Conservation (phyloP, 2,888 invertebrate genomes). For the Smittia aterrima region DNA sequence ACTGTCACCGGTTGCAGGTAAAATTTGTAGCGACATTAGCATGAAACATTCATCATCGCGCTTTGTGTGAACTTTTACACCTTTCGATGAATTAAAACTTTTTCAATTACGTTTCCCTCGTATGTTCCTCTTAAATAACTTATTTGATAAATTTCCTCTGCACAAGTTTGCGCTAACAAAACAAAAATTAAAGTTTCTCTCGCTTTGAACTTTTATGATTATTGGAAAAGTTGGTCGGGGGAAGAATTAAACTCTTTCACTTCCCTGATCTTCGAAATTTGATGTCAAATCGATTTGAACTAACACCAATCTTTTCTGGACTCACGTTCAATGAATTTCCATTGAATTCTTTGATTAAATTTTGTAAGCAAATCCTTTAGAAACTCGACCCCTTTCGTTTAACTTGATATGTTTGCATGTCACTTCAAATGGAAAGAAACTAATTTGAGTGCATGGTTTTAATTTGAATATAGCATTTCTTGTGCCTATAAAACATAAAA, state of each 20-base stretch:
- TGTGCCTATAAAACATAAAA: conserved; percentile 28
- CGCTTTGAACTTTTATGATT: no score
- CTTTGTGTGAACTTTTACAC: conserved; percentile 10
- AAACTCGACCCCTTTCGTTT: no score
- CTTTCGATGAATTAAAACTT: conserved; percentile 13
- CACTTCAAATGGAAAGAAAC: neutral
- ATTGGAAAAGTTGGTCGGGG: no score
- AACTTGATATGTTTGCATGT: neutral
- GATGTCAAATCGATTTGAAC: no score
- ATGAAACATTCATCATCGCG: neutral
- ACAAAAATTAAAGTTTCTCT: neutral
- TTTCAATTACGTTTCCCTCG: conserved; percentile 11
- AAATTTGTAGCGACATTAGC: conserved; percentile 44
- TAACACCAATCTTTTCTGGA: no score
- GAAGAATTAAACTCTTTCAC: no score
- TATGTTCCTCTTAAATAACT: conserved; percentile 7
- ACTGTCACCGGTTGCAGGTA: conserved; percentile 67
- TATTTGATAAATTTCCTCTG: neutral
- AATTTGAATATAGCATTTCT: conserved; percentile 40
- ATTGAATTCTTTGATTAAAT: no score
- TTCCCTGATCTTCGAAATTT: no score
- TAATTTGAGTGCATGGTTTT: conserved; percentile 14
- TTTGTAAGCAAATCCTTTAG: no score
- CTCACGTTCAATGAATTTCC: no score
- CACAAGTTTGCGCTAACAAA: neutral